Evolutionary conservation across 2,113 vertebrate genomes (phyloP), one percentile per base, ranked within the genome.

Genomic region (Apodemus sylvaticus): DNA sequence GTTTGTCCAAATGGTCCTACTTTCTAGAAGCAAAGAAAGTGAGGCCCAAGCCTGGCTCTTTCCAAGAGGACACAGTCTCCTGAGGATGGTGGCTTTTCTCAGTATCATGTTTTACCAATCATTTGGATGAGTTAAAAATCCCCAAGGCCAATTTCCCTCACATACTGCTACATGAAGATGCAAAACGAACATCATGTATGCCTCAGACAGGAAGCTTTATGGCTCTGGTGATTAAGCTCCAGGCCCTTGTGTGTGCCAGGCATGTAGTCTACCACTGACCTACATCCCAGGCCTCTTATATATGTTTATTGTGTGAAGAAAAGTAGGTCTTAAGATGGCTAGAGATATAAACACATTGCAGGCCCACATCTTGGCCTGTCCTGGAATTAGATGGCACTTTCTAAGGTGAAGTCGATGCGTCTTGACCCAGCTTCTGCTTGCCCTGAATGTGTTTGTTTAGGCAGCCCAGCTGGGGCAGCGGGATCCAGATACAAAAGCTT

Each of bases 401-500:
- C 71, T 91, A 79, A 7, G 95, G 93, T 97, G 89, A 29, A 12
- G 6, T 36, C 31, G 17, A 31, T 53, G 20, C 36, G 68, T 89
- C 48, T 17, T 0, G 58, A 70, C 73, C 90, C 66, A 19, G 94
- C 77, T 89, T 53, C 86, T 31, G 58, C 71, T 82, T 68, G 60
- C 86, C 93, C 66, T 86, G 55, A 31, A 74, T 62, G 68, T 55
- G 36, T 42, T 89, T 74, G 58, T 92, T 81, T 68, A 95, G 77
- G 68, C 66, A 92, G 96, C 36, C 86, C 93, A 97, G 89, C 89
- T 89, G 64, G 24, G 94, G 83, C 70, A 92, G n/a, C 70, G 31
- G 60, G 7, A 83, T 93, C 34, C 71, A 20, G 78, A 78, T 48
- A 82, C 71, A 89, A 81, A 90, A 95, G 90, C 74, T 6, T 70